phyloP scores from a whole-genome alignment of 2,797 vertebrate species.

The Anguilla obscura region DNA sequence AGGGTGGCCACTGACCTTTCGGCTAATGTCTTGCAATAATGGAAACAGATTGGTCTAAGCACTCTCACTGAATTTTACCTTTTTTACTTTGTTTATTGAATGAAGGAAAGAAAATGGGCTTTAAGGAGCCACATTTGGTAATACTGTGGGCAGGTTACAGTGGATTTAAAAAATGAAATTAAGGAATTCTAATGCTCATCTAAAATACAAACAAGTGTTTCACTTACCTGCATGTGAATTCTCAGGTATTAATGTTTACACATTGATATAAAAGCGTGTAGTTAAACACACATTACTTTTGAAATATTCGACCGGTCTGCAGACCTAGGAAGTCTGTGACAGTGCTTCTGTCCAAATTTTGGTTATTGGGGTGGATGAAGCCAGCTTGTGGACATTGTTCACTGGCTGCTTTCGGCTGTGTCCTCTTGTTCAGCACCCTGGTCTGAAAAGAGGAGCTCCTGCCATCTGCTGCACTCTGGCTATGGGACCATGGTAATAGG shows the following conservation, averaged over 20 bases:
- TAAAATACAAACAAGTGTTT: background rate
- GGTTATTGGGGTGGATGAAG: background rate
- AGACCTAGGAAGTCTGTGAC: background rate
- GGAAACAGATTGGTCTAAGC: conserved; percentile 17
- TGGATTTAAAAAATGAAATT: background rate
- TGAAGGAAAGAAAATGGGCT: background rate
- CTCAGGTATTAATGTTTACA: background rate
- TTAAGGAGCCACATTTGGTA: background rate
- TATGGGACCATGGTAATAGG: background rate
- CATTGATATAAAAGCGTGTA: too few relatives aligned
- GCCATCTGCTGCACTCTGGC: background rate
- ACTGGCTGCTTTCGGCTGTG: background rate
- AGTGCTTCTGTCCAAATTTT: background rate
- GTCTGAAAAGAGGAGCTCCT: background rate
- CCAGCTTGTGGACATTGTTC: background rate
- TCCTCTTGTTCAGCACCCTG: background rate
- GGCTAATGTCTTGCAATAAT: conserved; percentile 20
- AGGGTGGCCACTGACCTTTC: background rate
- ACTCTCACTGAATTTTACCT: background rate
- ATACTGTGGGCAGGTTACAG: background rate
- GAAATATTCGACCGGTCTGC: background rate
- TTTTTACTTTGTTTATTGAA: conserved; percentile 2
- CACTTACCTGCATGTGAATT: background rate
- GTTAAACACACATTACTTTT: background rate
- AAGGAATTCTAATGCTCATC: background rate